These are phyloP conservation scores for Himalopsyche kuldschensis DNA, from an alignment of 2,888 invertebrate genomes.

Conservation along the genomic window DNA sequence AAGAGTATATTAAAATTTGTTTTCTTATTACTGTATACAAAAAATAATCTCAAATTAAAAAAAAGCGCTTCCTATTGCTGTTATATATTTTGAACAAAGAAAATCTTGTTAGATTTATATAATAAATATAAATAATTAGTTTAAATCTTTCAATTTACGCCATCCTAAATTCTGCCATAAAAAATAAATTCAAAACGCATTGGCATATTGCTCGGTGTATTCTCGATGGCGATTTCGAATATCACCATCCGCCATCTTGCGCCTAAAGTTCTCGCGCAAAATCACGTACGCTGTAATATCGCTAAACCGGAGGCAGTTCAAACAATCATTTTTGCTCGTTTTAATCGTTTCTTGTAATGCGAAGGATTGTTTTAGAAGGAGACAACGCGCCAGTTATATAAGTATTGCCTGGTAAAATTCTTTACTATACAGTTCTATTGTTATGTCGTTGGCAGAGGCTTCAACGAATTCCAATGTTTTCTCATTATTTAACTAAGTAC, in stretches of 20 bases:
- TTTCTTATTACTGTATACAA: too few species aligned
- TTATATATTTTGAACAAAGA: too few species aligned
- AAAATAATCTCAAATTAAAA: too few species aligned
- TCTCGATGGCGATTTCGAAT: neutral
- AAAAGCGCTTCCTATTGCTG: too few species aligned
- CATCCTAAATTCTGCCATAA: neutral
- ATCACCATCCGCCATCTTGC: neutral
- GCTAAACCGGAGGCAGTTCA: neutral
- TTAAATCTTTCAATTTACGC: neutral
- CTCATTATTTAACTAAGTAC: too few species aligned
- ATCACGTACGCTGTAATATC: neutral
- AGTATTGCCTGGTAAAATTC: too few species aligned
- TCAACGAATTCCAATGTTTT: too few species aligned
- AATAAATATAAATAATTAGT: too few species aligned
- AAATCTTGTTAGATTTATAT: too few species aligned
- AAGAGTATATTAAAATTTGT: too few species aligned
- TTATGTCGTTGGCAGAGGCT: too few species aligned
- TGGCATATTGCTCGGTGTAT: neutral
- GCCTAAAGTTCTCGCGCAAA: neutral
- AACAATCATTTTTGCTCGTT: slow-evolving; percentile 1
- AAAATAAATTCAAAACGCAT: neutral
- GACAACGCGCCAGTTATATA: neutral
- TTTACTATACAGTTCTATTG: too few species aligned
- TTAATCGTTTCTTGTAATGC: neutral
- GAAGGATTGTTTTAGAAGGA: neutral